A percentile compares a stretch with the other conserved stretches of the same genome.
Evolutionary conservation across 2,888 invertebrate genomes (phyloP).

Genomic region (Nomada flava): DNA sequence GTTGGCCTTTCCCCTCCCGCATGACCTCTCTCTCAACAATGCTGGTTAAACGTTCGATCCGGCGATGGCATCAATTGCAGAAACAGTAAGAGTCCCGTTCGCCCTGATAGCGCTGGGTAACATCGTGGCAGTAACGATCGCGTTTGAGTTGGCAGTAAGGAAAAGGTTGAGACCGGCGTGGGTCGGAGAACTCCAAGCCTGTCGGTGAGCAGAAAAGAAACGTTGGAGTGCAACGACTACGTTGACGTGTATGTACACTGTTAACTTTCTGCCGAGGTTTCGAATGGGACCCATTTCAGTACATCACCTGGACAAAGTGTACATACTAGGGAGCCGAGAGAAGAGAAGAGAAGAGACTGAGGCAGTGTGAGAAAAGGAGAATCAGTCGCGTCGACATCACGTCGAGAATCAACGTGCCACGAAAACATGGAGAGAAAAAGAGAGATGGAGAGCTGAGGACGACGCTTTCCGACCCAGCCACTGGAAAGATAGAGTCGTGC

Average conservation of each 20-base stretch:
- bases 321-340: slow-evolving; percentile 36
- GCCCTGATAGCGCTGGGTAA: slow-evolving; percentile 41
- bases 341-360: not conserved
- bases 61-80: slow-evolving; percentile 51
- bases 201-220: slow-evolving; percentile 29
- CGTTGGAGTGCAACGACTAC: slow-evolving; percentile 40
- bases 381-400: slow-evolving; percentile 51
- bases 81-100: slow-evolving; percentile 42
- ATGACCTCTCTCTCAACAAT: slow-evolving; percentile 31
- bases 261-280: slow-evolving; percentile 72
- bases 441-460: slow-evolving; percentile 42
- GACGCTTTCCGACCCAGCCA: slow-evolving; percentile 39
- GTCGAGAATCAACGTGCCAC: slow-evolving; percentile 52
- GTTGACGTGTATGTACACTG: slow-evolving; percentile 65
- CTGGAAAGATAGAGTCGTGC: slow-evolving; percentile 27
- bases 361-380: slow-evolving; percentile 24
- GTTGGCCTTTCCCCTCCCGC: not conserved
- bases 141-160: slow-evolving; percentile 27
- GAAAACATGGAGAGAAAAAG: slow-evolving; percentile 8
- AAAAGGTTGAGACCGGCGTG: slow-evolving; percentile 44
- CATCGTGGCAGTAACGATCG: slow-evolving; percentile 44
- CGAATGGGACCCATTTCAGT: slow-evolving; percentile 74
- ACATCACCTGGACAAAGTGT: slow-evolving; percentile 68
- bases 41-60: slow-evolving; percentile 41
- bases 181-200: slow-evolving; percentile 14